These are phyloP conservation scores for Danaus melanippus DNA, from an alignment of 1,140 invertebrate species.

Conservation along the genomic window DNA sequence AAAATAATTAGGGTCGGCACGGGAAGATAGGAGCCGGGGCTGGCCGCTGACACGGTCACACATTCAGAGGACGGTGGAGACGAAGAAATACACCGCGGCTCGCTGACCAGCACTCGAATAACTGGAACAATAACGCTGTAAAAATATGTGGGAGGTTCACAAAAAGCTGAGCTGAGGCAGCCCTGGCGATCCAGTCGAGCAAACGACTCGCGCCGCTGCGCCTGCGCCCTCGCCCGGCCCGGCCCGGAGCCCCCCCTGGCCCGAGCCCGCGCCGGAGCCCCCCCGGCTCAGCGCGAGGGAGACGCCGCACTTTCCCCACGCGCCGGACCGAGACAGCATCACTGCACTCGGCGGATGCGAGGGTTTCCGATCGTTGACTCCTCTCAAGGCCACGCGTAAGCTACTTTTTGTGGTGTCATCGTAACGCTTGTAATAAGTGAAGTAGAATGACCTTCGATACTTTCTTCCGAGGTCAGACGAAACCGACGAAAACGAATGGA, in stretches of 20 bases:
- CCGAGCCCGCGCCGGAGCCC: slow-evolving; percentile 2
- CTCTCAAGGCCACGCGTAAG: slow-evolving; percentile 57
- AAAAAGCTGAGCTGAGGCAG: slow-evolving; percentile 43
- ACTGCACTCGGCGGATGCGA: slow-evolving; percentile 58
- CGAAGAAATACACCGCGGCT: not conserved
- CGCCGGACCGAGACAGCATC: slow-evolving; percentile 33
- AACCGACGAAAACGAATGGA: not conserved
- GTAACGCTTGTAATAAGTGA: slow-evolving; percentile 48
- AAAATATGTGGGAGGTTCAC: slow-evolving; percentile 45
- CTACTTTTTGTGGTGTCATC: slow-evolving; percentile 55
- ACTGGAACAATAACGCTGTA: slow-evolving; percentile 45
- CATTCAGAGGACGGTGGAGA: slow-evolving; percentile 15
- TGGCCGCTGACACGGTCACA: not conserved
- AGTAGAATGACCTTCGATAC: slow-evolving; percentile 56
- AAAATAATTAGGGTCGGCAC: slow-evolving; percentile 14
- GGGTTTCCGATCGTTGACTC: slow-evolving; percentile 65
- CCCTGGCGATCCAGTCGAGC: slow-evolving; percentile 60
- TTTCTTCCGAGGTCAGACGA: slow-evolving; percentile 59
- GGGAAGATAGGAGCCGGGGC: not conserved
- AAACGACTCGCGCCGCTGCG: slow-evolving; percentile 62
- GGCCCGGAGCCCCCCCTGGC: slow-evolving; percentile 5
- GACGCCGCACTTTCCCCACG: slow-evolving; percentile 23
- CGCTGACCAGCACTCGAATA: slow-evolving; percentile 39
- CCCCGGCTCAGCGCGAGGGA: slow-evolving; percentile 31
- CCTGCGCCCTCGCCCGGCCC: slow-evolving; percentile 35